Conservation (phyloP, 2,888 invertebrate species). For the Drepanosiphum platanoidis region DNA sequence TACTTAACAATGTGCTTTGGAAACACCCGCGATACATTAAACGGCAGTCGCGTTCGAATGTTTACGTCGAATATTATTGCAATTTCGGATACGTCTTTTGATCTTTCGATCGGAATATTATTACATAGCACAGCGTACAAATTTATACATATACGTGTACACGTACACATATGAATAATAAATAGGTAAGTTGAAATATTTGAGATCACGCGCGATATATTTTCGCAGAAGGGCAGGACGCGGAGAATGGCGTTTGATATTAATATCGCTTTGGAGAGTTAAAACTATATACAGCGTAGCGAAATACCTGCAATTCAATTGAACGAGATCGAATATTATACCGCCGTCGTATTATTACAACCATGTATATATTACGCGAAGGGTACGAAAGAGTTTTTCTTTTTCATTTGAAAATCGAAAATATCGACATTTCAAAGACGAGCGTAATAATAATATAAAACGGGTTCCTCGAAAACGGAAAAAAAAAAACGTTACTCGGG, state of each 20-base stretch:
- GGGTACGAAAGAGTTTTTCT: no score
- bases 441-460: no score
- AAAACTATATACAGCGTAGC: not conserved
- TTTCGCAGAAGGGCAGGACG: no score
- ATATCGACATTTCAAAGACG: no score
- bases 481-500: no score
- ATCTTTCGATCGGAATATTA: not conserved
- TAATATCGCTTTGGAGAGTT: not conserved
- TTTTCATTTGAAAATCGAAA: not conserved
- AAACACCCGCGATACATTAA: no score
- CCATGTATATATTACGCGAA: no score
- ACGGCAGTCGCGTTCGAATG: no score
- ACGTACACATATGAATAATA: not conserved
- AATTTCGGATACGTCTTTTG: not conserved
- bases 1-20: no score
- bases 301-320: not conserved
- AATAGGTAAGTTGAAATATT: not conserved
- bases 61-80: no score
- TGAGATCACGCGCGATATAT: not conserved
- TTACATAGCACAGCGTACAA: not conserved
- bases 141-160: not conserved
- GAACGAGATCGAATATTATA: not conserved
- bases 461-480: no score
- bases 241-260: not conserved
- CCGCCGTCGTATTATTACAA: not conserved